phyloP scores from a whole-genome alignment of 1,140 invertebrate genomes.

The Microvelia longipes region DNA sequence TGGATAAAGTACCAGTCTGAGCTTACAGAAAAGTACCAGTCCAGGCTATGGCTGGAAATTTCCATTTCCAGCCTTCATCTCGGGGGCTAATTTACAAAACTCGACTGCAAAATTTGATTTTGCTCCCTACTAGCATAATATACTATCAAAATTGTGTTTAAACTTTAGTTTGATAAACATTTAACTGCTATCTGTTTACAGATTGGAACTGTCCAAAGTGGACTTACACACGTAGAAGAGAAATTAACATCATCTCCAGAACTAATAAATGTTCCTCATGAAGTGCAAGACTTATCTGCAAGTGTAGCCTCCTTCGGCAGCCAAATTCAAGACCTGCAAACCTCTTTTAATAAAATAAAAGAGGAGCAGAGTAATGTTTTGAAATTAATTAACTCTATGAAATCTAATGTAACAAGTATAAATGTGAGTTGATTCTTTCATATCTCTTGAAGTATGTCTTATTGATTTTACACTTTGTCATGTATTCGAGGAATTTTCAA shows the following conservation, averaged over 20 bases:
- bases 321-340: slow-evolving; percentile 33
- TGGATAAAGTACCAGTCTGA: too few species aligned
- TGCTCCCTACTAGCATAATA: too few species aligned
- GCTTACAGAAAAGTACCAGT: too few species aligned
- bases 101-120: too few species aligned
- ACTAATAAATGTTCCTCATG: slow-evolving; percentile 37
- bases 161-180: too few species aligned
- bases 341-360: slow-evolving; percentile 24
- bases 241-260: slow-evolving; percentile 39
- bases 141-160: too few species aligned
- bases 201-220: slow-evolving; percentile 33
- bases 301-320: slow-evolving; percentile 42
- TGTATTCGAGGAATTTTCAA: neutral
- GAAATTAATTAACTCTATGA: slow-evolving; percentile 27
- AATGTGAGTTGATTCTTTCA: slow-evolving; percentile 26
- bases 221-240: slow-evolving; percentile 36
- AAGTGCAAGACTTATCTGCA: slow-evolving; percentile 35
- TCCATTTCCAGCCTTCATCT: too few species aligned
- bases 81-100: too few species aligned
- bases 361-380: slow-evolving; percentile 29
- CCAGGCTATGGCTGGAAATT: too few species aligned
- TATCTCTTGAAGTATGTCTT: neutral
- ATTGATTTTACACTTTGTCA: neutral
- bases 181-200: too few species aligned
- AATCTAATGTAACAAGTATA: slow-evolving; percentile 31